These are phyloP conservation scores for Halictus ligatus DNA, from an alignment of 2,888 invertebrate species.

Conservation along the genomic window DNA sequence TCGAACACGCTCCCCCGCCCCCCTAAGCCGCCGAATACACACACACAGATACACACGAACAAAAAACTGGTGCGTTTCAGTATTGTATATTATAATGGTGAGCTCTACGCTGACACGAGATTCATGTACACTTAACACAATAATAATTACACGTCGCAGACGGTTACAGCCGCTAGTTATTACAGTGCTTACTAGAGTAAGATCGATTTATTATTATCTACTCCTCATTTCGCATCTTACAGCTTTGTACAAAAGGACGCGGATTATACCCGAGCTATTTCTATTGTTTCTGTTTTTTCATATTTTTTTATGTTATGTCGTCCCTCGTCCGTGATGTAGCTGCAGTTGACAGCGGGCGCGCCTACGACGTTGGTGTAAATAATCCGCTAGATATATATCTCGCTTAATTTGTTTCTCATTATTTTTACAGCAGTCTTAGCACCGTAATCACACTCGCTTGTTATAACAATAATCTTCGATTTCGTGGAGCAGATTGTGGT, in stretches of 20 bases:
- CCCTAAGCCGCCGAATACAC: not conserved
- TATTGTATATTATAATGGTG: constrained; percentile 15
- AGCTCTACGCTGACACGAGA: constrained; percentile 18
- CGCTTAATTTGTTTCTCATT: constrained; percentile 62
- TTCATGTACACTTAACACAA: constrained; percentile 23
- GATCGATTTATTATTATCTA: constrained; percentile 24
- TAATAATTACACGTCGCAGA: constrained; percentile 31
- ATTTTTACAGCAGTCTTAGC: constrained; percentile 55
- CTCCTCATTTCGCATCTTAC: constrained; percentile 54
- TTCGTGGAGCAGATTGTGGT: constrained; percentile 34
- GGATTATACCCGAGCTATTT: constrained; percentile 27
- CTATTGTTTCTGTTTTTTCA: constrained; percentile 3
- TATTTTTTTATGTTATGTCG: not conserved
- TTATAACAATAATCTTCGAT: constrained; percentile 55
- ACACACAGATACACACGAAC: not conserved
- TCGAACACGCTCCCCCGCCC: not conserved
- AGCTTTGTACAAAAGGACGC: constrained; percentile 60
- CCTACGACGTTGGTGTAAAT: constrained; percentile 55
- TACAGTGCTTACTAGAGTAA: constrained; percentile 49
- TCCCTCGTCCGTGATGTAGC: constrained; percentile 54
- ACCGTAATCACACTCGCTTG: constrained; percentile 63
- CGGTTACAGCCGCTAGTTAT: constrained; percentile 24
- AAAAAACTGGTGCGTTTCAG: not conserved
- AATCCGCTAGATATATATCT: constrained; percentile 52
- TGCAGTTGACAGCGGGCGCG: constrained; percentile 43